These are phyloP conservation scores for Austrofundulus limnaeus DNA, from an alignment of 2,113 vertebrate genomes.

Conservation along the genomic window DNA sequence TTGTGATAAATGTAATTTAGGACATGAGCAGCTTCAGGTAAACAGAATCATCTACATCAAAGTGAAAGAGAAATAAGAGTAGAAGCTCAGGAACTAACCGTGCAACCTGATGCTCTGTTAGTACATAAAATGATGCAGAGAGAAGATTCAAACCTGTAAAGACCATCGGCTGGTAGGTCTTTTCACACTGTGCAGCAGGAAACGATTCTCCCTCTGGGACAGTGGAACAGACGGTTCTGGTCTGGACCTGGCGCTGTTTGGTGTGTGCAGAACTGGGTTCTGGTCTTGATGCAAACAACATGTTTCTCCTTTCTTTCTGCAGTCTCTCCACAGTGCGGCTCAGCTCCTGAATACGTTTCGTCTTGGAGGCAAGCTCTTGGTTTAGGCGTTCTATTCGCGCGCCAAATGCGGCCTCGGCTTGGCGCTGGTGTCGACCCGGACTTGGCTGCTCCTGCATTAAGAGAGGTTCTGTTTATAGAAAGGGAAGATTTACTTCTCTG, in stretches of 20 bases:
- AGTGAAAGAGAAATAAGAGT: no score
- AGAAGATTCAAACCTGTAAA: constrained; percentile 69
- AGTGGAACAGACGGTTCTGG: background rate
- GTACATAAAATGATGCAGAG: no score
- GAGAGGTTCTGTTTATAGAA: background rate
- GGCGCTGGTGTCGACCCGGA: constrained; percentile 66
- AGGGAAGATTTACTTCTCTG: no score
- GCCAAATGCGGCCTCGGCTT: constrained; percentile 78
- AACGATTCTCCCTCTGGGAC: constrained; percentile 32
- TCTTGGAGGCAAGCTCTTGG: constrained; percentile 85
- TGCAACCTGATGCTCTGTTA: no score
- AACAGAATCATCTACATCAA: no score
- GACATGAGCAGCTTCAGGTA: no score
- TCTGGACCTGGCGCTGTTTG: background rate
- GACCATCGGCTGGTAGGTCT: constrained; percentile 78
- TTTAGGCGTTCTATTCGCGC: constrained; percentile 81
- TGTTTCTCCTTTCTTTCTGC: constrained; percentile 84
- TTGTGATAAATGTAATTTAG: no score
- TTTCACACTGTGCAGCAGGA: constrained; percentile 70
- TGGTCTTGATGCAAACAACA: constrained; percentile 73
- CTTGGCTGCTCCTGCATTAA: constrained; percentile 62
- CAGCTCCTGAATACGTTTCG: constrained; percentile 85
- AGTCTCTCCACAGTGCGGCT: constrained; percentile 87
- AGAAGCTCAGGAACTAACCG: no score
- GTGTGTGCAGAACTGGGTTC: constrained; percentile 4